Evolutionary conservation across 2,113 vertebrate genomes (phyloP).

Genomic region (Macrotus californicus): DNA sequence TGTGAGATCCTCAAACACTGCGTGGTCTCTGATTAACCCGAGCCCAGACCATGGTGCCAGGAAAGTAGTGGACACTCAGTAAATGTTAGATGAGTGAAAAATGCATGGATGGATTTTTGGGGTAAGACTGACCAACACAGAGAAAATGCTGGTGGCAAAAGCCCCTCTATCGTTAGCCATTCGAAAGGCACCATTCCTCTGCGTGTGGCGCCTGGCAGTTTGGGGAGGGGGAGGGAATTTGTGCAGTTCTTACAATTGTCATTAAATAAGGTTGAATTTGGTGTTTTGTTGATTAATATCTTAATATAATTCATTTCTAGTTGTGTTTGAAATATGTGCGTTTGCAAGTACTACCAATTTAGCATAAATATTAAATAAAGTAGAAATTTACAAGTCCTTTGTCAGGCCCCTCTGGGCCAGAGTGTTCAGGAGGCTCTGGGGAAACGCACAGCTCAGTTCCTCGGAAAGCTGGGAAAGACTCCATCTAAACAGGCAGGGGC

Average conservation of each 20-base stretch:
- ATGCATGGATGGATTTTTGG: background rate
- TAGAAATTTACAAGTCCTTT: background rate
- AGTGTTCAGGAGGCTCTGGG: background rate
- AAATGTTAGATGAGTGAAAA: background rate
- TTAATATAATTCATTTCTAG: background rate
- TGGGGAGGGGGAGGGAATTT: no score
- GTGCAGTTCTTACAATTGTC: background rate
- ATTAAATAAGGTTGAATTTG: background rate
- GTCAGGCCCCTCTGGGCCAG: background rate
- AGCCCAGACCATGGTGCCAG: background rate
- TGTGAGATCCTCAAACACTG: background rate
- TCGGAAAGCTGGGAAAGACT: background rate
- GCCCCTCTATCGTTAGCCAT: background rate
- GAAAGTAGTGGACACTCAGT: background rate
- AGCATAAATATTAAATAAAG: background rate
- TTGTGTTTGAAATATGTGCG: background rate
- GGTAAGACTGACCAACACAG: background rate
- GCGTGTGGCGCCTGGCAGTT: background rate
- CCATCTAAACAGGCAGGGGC: background rate
- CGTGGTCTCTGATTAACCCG: background rate
- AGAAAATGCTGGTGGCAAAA: background rate
- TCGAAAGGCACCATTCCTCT: background rate
- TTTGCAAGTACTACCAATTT: background rate
- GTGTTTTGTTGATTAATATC: background rate
- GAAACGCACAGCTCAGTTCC: background rate